Conservation (phyloP, 2,797 vertebrate species). For the Liasis olivaceus region DNA sequence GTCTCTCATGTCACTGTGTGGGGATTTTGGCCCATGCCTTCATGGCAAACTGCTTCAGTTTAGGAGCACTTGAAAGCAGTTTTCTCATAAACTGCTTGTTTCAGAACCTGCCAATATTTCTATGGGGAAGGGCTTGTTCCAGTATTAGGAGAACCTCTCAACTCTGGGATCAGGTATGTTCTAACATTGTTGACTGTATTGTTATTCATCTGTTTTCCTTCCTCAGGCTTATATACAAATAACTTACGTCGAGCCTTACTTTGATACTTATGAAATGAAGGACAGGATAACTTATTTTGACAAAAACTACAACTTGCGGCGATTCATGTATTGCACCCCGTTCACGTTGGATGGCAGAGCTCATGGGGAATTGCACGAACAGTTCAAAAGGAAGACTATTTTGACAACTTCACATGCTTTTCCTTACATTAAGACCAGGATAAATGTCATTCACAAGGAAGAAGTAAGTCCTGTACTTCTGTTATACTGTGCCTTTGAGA, state of each 20-base stretch:
- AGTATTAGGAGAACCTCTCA: not conserved
- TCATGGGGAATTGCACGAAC: constrained; percentile 95
- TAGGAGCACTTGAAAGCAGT: not conserved
- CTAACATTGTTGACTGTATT: not conserved
- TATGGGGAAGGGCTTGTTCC: not conserved
- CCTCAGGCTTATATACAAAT: constrained; percentile 94
- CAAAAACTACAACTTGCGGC: constrained; percentile 97
- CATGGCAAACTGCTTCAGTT: not conserved
- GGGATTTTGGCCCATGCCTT: not conserved
- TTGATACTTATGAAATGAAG: constrained; percentile 98
- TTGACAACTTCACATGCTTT: constrained; percentile 96
- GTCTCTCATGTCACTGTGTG: not conserved
- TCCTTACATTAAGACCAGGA: constrained; percentile 98
- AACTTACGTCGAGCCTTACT: constrained; percentile 97
- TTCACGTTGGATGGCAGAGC: constrained; percentile 96
- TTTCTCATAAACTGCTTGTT: not conserved
- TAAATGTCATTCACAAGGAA: constrained; percentile 98
- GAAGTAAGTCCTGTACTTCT: constrained; percentile 78
- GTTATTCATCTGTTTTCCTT: not conserved
- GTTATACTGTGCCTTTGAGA: not conserved
- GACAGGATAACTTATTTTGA: constrained; percentile 99
- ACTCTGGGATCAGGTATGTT: not conserved
- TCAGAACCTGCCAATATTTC: not conserved
- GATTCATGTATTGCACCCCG: constrained; percentile 98
- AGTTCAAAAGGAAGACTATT: constrained; percentile 97